A percentile compares a stretch with the other conserved stretches of the same genome.
phyloP scores from a whole-genome alignment of 2,797 vertebrate genomes.

The Pseudotriccus pelzelni region DNA sequence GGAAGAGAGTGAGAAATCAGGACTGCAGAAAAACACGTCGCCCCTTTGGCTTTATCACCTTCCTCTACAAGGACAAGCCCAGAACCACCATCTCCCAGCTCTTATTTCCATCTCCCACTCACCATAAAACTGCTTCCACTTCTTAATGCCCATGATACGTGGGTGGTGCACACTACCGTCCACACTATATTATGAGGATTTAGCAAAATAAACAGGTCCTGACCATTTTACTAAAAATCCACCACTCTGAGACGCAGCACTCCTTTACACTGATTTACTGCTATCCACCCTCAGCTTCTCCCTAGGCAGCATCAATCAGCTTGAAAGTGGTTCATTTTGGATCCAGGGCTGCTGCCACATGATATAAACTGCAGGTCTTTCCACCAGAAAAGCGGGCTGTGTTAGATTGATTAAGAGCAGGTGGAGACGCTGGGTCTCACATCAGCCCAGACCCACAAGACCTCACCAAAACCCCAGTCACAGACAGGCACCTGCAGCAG shows the following conservation, averaged over 20 bases:
- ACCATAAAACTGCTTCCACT: not conserved
- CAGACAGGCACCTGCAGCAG: not conserved
- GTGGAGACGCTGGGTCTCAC: rapidly evolving
- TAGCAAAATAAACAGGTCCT: not conserved
- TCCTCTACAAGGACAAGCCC: not conserved
- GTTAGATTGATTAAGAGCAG: not conserved
- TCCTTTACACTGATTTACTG: not conserved
- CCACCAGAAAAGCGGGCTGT: not conserved
- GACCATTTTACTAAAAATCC: not conserved
- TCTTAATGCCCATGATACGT: not conserved
- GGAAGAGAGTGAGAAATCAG: not conserved
- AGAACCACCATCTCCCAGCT: not conserved
- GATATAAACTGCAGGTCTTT: not conserved
- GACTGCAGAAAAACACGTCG: rapidly evolving
- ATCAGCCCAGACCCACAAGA: not conserved
- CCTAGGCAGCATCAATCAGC: not conserved
- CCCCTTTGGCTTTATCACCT: not conserved
- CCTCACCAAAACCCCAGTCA: not conserved
- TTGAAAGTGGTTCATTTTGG: not conserved
- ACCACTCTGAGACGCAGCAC: not conserved
- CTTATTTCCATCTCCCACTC: not conserved
- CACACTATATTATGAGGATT: rapidly evolving
- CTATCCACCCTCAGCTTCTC: not conserved
- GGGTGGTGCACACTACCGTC: not conserved
- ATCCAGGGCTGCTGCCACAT: not conserved